Percentiles rank a stretch among this genome's conserved stretches.
phyloP scores from a whole-genome alignment of 2,113 vertebrate genomes.

The mouse (Mus musculus) region GRCm39 chrX:59414501-59415000 shows the following conservation, averaged over 20 bases:
- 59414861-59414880: neutral
- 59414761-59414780: neutral
- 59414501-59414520: neutral
- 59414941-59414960: neutral
- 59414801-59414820: conserved; percentile 43
- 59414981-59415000: conserved; percentile 54
- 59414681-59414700: conserved; percentile 1
- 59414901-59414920: neutral
- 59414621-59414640: neutral
- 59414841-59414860: neutral
- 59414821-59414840: conserved; percentile 19
- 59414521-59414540: neutral
- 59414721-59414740: conserved; percentile 37
- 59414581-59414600: neutral
- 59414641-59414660: neutral
- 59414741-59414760: conserved; percentile 26
- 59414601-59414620: neutral
- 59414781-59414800: conserved; percentile 47
- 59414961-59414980: neutral
- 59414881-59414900: conserved; percentile 28
- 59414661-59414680: neutral
- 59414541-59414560: neutral
- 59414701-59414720: neutral
- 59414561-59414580: neutral
- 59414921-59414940: conserved; percentile 20